These are phyloP conservation scores for Furcifer pardalis DNA, from an alignment of 2,797 vertebrate genomes.

Conservation along the genomic window DNA sequence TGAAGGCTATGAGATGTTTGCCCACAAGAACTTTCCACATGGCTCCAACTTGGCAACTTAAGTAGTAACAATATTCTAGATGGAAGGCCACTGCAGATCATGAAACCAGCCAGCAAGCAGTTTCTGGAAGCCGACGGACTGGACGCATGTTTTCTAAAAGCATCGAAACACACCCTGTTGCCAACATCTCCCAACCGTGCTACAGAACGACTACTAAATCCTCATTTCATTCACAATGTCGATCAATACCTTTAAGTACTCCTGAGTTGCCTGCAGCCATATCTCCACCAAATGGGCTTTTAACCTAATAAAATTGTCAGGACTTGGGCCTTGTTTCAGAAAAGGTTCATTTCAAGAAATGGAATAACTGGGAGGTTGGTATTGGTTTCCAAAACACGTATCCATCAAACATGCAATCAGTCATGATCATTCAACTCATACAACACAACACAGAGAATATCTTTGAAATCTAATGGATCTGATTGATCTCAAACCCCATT, in stretches of 20 bases:
- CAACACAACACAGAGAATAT: too few relatives aligned
- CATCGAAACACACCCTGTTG: neutral
- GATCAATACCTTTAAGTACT: constrained; percentile 8
- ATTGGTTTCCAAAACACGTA: neutral
- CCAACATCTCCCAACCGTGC: neutral
- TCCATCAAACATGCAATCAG: neutral
- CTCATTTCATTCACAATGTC: neutral
- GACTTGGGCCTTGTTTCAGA: constrained; percentile 9
- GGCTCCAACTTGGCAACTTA: neutral
- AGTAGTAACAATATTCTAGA: neutral
- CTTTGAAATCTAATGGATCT: too few relatives aligned
- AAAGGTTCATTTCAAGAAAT: constrained; percentile 1
- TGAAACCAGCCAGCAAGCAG: neutral
- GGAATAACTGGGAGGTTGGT: neutral
- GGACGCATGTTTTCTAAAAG: neutral
- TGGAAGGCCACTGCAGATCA: neutral
- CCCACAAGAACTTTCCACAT: neutral
- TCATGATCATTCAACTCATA: neutral
- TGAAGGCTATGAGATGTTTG: neutral
- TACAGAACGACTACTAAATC: constrained; percentile 8
- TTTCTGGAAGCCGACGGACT: neutral
- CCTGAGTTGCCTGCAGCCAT: constrained; percentile 7
- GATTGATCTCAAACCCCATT: too few relatives aligned
- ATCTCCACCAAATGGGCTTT: neutral
- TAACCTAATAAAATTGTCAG: neutral